Evolutionary conservation across 2,888 invertebrate species (phyloP), one percentile per base, ranked within the genome.

Genomic region (Blomia tropicalis): DNA sequence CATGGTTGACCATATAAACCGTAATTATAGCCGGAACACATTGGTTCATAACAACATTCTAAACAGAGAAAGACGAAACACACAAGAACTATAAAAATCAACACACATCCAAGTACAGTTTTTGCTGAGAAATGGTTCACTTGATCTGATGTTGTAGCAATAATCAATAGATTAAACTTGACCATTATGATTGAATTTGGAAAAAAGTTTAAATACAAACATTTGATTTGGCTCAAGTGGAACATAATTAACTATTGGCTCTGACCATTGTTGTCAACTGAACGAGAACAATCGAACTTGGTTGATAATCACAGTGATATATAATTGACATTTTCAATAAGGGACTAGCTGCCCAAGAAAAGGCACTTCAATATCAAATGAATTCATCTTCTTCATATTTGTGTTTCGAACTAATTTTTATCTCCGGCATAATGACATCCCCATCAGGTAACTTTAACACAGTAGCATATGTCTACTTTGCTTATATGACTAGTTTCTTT

Each of bases 331-430:
- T 36, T 36, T n/a, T 36, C 36, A 36, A 36, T 36, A 7, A 36
- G n/a, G n/a, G n/a, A n/a, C n/a, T n/a, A n/a, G n/a, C n/a, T n/a
- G n/a, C n/a, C n/a, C n/a, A n/a, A n/a, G n/a, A n/a, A n/a, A n/a
- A n/a, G n/a, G n/a, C n/a, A n/a, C n/a, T n/a, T n/a, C n/a, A n/a
- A n/a, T n/a, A 43, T 69, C 67, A 72, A 62, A 77, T 70, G 79
- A 95, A 95, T 74, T 95, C 95, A 62, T 95, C 77, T 58, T 95
- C 95, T 77, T 95, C 93, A 74, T 85, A 95, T 77, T 95, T 95
- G 66, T 83, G 76, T 72, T 86, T 81, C 22, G 85, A 85, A 64
- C 93, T 79, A 71, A 82, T 80, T 0, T 81, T 80, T 30, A 30
- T 56, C 71, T 93, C 92, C 0, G 82, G 80, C 70, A 91, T 71